Evolutionary conservation across 2,797 vertebrate species (phyloP).

Genomic region (Gila robusta): DNA sequence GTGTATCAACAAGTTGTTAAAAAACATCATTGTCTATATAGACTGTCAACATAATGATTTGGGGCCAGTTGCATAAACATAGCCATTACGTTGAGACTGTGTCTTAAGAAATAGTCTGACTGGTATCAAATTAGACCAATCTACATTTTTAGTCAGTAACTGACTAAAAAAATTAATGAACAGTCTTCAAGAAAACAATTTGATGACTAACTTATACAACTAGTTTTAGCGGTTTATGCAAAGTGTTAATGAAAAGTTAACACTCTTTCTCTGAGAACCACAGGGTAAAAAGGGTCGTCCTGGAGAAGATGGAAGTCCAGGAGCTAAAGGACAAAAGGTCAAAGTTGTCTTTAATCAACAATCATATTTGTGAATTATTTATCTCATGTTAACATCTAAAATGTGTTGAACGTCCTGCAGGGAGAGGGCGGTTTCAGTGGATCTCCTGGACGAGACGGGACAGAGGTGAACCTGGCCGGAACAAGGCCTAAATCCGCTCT

Average conservation of each 20-base stretch:
- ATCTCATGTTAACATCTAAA: background rate
- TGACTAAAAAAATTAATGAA: too few relatives aligned
- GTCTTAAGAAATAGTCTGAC: too few relatives aligned
- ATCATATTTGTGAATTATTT: background rate
- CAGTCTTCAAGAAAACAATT: too few relatives aligned
- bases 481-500: background rate
- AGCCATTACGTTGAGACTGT: too few relatives aligned
- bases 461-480: constrained; percentile 76
- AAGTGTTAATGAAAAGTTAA: too few relatives aligned
- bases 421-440: constrained; percentile 87
- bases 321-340: constrained; percentile 87
- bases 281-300: constrained; percentile 91
- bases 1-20: background rate
- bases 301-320: constrained; percentile 86
- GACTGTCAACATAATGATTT: background rate
- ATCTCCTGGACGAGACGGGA: constrained; percentile 84
- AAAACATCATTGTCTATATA: background rate
- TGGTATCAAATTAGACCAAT: too few relatives aligned
- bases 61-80: too few relatives aligned
- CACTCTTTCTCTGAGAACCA: constrained; percentile 16
- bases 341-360: background rate
- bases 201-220: too few relatives aligned
- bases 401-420: constrained; percentile 66
- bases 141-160: too few relatives aligned
- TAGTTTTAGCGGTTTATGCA: too few relatives aligned